phyloP scores from a whole-genome alignment of 2,113 vertebrate species.

The Bubo scandiacus region DNA sequence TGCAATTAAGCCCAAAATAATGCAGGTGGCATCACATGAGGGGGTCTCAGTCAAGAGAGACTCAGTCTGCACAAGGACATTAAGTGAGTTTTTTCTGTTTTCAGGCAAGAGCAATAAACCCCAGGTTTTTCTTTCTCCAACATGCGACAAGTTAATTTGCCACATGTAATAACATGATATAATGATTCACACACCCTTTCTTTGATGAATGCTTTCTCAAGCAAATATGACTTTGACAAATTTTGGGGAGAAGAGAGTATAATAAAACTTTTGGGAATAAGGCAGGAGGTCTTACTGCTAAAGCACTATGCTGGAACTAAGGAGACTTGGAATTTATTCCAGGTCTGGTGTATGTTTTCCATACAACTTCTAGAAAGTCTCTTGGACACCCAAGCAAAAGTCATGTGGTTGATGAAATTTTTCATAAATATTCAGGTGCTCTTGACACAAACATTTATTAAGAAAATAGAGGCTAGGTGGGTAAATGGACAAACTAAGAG shows the following conservation, averaged over 20 bases:
- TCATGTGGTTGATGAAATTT: neutral
- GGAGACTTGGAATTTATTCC: neutral
- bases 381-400: neutral
- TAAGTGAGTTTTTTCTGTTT: neutral
- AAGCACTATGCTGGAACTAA: neutral
- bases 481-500: neutral
- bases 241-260: neutral
- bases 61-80: neutral
- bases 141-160: conserved; percentile 16
- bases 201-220: neutral
- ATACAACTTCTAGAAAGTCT: neutral
- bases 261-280: neutral
- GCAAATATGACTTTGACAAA: neutral
- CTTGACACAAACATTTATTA: neutral
- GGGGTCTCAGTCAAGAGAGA: conserved; percentile 3
- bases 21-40: conserved; percentile 26
- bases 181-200: neutral
- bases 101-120: neutral
- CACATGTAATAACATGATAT: neutral
- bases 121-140: neutral
- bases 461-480: neutral
- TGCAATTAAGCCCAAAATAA: conserved; percentile 39
- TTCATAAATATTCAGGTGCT: neutral
- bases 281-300: neutral
- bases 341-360: neutral